phyloP scores from a whole-genome alignment of 2,113 vertebrate genomes.

The Xerus inauris region DNA sequence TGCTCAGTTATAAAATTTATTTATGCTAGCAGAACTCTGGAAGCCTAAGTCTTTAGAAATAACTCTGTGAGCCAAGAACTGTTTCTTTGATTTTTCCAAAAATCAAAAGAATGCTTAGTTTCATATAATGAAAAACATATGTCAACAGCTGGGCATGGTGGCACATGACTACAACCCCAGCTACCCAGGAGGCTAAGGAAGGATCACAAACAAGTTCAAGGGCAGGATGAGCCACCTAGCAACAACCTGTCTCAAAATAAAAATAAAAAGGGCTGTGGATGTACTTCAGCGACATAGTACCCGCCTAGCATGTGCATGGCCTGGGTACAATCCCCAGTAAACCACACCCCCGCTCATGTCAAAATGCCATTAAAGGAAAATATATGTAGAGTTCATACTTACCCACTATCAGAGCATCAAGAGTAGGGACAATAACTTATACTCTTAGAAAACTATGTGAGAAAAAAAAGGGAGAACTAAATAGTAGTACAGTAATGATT shows the following conservation, averaged over 20 bases:
- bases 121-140: slow-evolving; percentile 6
- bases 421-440: not conserved
- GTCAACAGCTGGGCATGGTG: no score
- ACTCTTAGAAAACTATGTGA: slow-evolving; percentile 3
- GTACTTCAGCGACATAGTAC: no score
- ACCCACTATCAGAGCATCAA: not conserved
- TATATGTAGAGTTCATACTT: not conserved
- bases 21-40: slow-evolving; percentile 1
- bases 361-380: slow-evolving; percentile 28
- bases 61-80: not conserved
- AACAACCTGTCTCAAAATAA: no score
- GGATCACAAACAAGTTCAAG: no score
- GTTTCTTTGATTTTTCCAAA: not conserved
- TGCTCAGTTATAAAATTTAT: slow-evolving; percentile 8
- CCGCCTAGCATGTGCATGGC: no score
- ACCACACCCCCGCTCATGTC: no score
- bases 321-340: not conserved
- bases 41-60: not conserved
- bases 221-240: no score
- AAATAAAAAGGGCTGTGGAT: no score
- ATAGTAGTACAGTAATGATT: not conserved
- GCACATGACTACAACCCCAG: no score
- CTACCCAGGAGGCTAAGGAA: no score
- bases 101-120: not conserved
- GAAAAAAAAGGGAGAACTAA: not conserved